Base-by-base conservation (phyloP, 2,888 invertebrate genomes). In the Craniophora ligustri region DNA sequence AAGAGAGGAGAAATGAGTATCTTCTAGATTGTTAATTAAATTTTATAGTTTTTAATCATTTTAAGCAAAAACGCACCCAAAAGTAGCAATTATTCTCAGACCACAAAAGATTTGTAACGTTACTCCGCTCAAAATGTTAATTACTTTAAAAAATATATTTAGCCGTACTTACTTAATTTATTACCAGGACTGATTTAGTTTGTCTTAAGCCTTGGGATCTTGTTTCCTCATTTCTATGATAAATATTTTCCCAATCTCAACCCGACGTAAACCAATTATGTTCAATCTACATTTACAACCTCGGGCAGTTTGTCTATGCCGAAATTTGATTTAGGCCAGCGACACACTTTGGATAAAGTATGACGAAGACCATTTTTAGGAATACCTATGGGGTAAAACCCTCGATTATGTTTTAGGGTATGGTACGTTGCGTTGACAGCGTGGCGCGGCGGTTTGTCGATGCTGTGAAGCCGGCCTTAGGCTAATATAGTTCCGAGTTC, bases 221-320 rank as follows among this genome's bases (percentile, higher is more conserved):
- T 76, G 70, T 78, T 79, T 81, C 74, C 77, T 78, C 70, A 78
- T 81, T 80, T 73, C 60, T 65, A 75, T 79, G 66, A 78, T 79
- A 80, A 78, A 82, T 78, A 79, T 80, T 81, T 76, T 78, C 76
- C 72, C 75, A 79, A 82, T 81, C 79, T 75, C 57, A 67, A 59
- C 70, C 64, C 64, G 60, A 68, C 73, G 66, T 73, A 68, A 78
- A 76, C 57, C 72, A 79, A 81, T 81, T 79, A 78, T 55, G 64
- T 67, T 72, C 75, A 64, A 72, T 76, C 76, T 78, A 72, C 72
- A 67, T 76, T 78, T 71, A 73, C 61, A 72, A 70, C 60, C 65
- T 59, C 48, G 38, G 56, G 55, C 50, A 14, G 51, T 67, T 18
- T 41, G 42, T 49, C 54, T 51, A 53, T 49, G 42, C 39, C 46